Evolutionary conservation across 2,888 invertebrate genomes (phyloP), one percentile per base, ranked within the genome.

Genomic region (Lucinisca nassula): DNA sequence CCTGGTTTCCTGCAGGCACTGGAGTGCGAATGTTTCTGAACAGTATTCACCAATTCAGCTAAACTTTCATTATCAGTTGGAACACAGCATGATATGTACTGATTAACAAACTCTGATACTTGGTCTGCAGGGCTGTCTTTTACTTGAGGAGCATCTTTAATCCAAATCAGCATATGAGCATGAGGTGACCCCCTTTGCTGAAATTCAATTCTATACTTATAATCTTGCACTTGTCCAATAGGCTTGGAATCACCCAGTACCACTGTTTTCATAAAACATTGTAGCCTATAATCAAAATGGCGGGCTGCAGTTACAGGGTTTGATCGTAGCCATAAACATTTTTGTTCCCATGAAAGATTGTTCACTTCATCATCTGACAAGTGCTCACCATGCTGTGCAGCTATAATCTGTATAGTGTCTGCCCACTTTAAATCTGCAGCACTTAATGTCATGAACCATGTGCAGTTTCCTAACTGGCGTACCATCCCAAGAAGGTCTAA

Each of bases 121-220:
- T 88, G 87, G 12, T 80, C 58, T 77, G 84, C 82, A 35, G 49
- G 32, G 38, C 83, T 86, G 6, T 76, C 58, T 61, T 88, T 90
- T 58, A 89, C 70, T 24, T 72, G 84, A 27, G 90, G 90, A 1
- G 91, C 88, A 85, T 87, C 70, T 61, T 90, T 78, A 3, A 90
- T 85, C 91, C 92, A 91, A 30, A 82, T 77, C 37, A 92, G 51
- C 80, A 87, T 84, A 67, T 93, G 92, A 12, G 91, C 85, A 82
- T 92, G 91, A 4, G 93, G 92, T n/a, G 88, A 89, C 12, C 92
- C 92, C 8, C 92, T 74, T 21, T 89, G 87, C 72, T 92, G 92
- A 76, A 91, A 92, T 49, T 92, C 92, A 17, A 91, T 88, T 30
- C 90, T 81, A 76, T 87, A 92, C 70, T 89, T 89, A 67, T 89